These are phyloP conservation scores for Tor tambroides DNA, from an alignment of 2,113 vertebrate genomes.

Conservation along the genomic window DNA sequence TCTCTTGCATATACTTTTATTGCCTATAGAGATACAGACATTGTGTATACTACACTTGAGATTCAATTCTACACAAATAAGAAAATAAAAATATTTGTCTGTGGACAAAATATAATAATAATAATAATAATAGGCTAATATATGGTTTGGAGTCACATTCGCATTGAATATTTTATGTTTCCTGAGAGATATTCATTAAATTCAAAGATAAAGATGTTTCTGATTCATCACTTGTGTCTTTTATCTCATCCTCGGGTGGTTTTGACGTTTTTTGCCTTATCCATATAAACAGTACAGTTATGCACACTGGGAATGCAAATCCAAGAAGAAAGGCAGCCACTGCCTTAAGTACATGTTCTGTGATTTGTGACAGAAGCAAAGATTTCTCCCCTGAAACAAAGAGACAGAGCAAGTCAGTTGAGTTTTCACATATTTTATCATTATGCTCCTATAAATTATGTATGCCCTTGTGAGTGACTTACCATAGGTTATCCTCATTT, in stretches of 20 bases:
- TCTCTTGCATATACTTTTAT: not conserved
- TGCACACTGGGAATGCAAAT: not conserved
- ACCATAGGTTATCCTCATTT: slow-evolving; percentile 29
- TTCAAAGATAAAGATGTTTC: slow-evolving; percentile 30
- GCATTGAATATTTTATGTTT: not conserved
- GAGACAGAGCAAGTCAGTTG: not conserved
- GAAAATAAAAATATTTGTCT: not conserved
- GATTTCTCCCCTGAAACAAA: slow-evolving; percentile 41
- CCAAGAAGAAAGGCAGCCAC: not conserved
- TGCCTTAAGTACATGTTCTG: not conserved
- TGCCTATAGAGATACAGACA: not conserved
- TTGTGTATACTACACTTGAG: not conserved
- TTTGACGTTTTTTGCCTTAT: not conserved
- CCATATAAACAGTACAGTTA: not conserved
- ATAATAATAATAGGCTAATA: no score
- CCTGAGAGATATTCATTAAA: slow-evolving; percentile 19
- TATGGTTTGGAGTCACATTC: not conserved
- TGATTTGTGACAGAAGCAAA: not conserved
- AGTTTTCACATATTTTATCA: not conserved
- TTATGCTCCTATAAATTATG: not conserved
- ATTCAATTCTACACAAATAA: not conserved
- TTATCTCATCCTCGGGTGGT: not conserved
- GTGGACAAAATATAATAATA: not conserved
- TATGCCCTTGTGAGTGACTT: not conserved
- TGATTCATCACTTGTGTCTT: slow-evolving; percentile 23